Evolutionary conservation across 1,140 invertebrate genomes (phyloP).

Genomic region (Nymphalis io): DNA sequence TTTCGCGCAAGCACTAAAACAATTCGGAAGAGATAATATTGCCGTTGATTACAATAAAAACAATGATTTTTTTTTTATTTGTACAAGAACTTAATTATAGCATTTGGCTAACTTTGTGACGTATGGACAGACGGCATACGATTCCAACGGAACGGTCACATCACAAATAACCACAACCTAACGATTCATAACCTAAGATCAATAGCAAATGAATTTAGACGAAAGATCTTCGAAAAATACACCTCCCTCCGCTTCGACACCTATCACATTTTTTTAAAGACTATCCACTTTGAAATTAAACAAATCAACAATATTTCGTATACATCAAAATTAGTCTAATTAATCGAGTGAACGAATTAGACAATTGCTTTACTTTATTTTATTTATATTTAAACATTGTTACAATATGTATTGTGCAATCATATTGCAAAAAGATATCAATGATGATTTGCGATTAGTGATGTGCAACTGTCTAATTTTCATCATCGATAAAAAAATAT

Average conservation of each 20-base stretch:
- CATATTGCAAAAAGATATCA: constrained; percentile 20
- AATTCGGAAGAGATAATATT: constrained; percentile 76
- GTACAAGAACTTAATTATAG: constrained; percentile 70
- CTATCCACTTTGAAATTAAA: constrained; percentile 46
- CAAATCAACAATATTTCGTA: constrained; percentile 69
- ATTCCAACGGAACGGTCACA: constrained; percentile 44
- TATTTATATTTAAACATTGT: constrained; percentile 9
- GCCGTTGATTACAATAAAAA: constrained; percentile 58
- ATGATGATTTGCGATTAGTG: constrained; percentile 15
- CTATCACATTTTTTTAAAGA: constrained; percentile 72
- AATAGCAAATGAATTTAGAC: constrained; percentile 58
- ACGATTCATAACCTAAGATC: constrained; percentile 61
- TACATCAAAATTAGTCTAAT: constrained; percentile 70
- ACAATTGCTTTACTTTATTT: constrained; percentile 31
- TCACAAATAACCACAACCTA: constrained; percentile 73
- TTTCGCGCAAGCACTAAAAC: constrained; percentile 60
- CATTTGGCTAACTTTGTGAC: constrained; percentile 73
- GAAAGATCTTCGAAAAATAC: constrained; percentile 66
- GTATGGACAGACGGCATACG: constrained; percentile 47
- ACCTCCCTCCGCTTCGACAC: constrained; percentile 54
- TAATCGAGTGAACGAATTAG: constrained; percentile 31
- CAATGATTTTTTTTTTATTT: constrained; percentile 46
- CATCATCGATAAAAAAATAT: constrained; percentile 33
- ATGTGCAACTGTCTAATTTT: constrained; percentile 32
- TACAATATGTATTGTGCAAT: constrained; percentile 20